Evolutionary conservation across 2,113 vertebrate genomes (phyloP), one percentile per base, ranked within the genome.

Genomic region (Channa argus): DNA sequence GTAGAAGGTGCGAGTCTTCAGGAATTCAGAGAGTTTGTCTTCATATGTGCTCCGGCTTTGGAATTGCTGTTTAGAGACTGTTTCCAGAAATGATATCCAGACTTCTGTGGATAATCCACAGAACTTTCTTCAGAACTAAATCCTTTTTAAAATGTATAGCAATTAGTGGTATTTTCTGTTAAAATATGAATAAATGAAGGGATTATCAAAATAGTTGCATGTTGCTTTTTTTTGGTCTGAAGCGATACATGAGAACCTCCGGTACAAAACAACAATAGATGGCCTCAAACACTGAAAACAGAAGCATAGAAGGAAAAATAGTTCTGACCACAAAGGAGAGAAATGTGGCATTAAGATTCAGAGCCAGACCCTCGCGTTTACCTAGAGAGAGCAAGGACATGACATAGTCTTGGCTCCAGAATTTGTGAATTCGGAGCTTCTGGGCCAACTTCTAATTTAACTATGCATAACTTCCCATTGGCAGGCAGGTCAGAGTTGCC

Each of bases 341-440:
- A 83, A 77, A 79, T 67, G 60, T 56, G 37, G 63, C 43, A 73
- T 83, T 85, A 69, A 46, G 59, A 82, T 85, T 82, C 77, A 73
- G 54, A 50, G 77, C 54, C 59, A 14, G 69, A 11, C 62, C 2
- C 73, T 83, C 7, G 0, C 85, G 73, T 82, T 88, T 85, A 79
- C 69, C 55, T 33, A 80, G 53, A 85, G 61, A 49, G 77, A 86
- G 83, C 66, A 73, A 84, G 79, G 71, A 83, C 78, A 45, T 54
- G 87, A 76, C 87, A 79, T 15, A 56, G 65, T 79, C 76, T 85
- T 76, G 78, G 80, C 86, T 71, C 54, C 74, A 63, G 64, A 65
- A 67, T 91, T 61, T 74, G 39, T 78, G 79, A 85, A 84, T 77
- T 82, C 70, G 53, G 49, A 76, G 72, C 75, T 53, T 85, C 66